phyloP scores from a whole-genome alignment of 1,140 invertebrate species.

The Psilanteris sp. region DNA sequence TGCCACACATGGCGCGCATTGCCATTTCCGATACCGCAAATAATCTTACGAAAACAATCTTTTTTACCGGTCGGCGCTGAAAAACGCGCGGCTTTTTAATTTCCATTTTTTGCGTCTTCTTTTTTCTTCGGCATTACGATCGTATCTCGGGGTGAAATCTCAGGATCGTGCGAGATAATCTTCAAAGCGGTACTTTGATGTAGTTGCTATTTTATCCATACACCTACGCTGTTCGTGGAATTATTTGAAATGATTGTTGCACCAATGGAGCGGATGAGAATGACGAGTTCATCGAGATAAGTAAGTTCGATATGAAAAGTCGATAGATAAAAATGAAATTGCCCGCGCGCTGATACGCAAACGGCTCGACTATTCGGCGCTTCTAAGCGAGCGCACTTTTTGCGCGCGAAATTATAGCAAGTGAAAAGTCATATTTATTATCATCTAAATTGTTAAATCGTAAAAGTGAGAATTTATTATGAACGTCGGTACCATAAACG shows the following conservation, averaged over 20 bases:
- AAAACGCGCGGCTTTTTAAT: conserved; percentile 31
- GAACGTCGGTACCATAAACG: conserved; percentile 40
- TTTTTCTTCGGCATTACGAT: conserved; percentile 25
- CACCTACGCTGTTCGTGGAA: conserved; percentile 54
- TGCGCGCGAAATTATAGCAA: conserved; percentile 10
- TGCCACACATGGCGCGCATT: conserved; percentile 30
- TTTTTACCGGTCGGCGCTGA: not conserved
- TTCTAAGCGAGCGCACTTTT: not conserved
- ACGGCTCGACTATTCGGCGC: conserved; percentile 3
- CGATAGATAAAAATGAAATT: conserved; percentile 38
- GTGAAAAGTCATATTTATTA: conserved; percentile 36
- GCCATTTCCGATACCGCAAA: conserved; percentile 15
- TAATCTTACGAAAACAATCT: conserved; percentile 9
- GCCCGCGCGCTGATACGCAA: conserved; percentile 21
- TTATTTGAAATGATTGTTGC: conserved; percentile 58
- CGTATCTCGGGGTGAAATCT: conserved; percentile 61
- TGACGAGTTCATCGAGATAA: conserved; percentile 59
- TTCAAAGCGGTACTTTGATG: conserved; percentile 60
- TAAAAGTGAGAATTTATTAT: conserved; percentile 53
- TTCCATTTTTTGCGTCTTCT: conserved; percentile 14
- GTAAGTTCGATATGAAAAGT: conserved; percentile 19
- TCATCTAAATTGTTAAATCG: conserved; percentile 48
- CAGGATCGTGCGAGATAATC: conserved; percentile 61
- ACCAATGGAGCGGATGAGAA: conserved; percentile 50
- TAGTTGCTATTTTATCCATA: conserved; percentile 52